Evolutionary conservation across 2,797 vertebrate species (phyloP).

Genomic region (Rhinoraja longicauda): DNA sequence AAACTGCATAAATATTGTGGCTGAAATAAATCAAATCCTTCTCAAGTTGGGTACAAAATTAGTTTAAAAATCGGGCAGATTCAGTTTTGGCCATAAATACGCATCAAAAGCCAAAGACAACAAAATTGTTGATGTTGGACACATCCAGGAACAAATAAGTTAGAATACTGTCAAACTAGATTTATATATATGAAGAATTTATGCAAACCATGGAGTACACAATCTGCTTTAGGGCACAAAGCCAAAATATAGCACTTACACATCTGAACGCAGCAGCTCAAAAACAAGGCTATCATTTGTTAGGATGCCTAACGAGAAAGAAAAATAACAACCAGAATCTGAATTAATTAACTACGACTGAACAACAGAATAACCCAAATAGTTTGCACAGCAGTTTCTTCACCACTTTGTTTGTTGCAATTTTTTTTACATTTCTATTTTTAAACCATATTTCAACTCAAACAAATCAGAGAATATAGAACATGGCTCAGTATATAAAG

Average conservation of each 20-base stretch:
- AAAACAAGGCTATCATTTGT: constrained; percentile 7
- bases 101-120: neutral
- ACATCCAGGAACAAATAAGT: neutral
- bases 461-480: constrained; percentile 44
- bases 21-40: too few relatives aligned
- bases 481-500: constrained; percentile 20
- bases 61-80: neutral
- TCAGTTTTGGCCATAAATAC: neutral
- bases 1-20: too few relatives aligned
- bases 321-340: neutral
- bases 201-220: neutral
- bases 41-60: too few relatives aligned
- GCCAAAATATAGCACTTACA: neutral
- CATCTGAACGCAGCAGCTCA: constrained; percentile 8
- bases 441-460: constrained; percentile 40
- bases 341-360: neutral
- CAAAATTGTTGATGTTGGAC: neutral
- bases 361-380: neutral
- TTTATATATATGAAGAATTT: constrained; percentile 1
- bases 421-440: constrained; percentile 43
- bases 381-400: too few relatives aligned
- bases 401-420: constrained; percentile 41
- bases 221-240: neutral
- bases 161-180: neutral
- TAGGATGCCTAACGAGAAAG: neutral